Base-by-base conservation (phyloP, 2,113 vertebrate species). In the Ascaphus truei region DNA sequence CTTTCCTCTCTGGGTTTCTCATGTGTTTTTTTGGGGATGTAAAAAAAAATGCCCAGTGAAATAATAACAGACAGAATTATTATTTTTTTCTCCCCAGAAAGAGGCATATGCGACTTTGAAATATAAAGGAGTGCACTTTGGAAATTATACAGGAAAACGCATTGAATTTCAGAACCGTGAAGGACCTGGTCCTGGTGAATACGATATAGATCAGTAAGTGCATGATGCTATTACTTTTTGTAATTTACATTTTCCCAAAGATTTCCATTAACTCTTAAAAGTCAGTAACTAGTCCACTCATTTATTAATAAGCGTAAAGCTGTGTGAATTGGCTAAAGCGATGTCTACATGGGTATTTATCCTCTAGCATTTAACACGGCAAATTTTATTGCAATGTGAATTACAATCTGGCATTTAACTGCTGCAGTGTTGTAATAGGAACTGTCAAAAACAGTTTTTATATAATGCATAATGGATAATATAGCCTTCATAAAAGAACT, bases 101-200 rank as follows among this genome's bases (percentile, higher is more conserved):
- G 67, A 81, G 76, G 31, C 31, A 53, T 82, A 26, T n/a, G 77
- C 81, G 66, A 64, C 76, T 10, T 52, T 84, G 62, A 93, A 90
- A 75, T 92, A 91, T 57, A 89, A 90, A 84, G 87, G 86, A 7
- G 58, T 90, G 39, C 73, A 84, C 75, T 94, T 92, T 76, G 84
- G 80, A 55, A 82, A 72, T 60, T 79, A 77, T 82, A 85, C 77
- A 13, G 88, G 79, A 73, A 87, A 77, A 77, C 68, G 30, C 4
- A 45, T 9, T 1, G 63, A 79, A n/a, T 74, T 78, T 80, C 80
- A 68, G 41, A 31, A 61, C 62, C 59, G 55, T 0, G 74, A 79
- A 16, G 80, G 83, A 8, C 81, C 81, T 61, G 85, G 86, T 66
- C 91, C 89, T 45, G 85, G 80, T 52, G 65, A 92, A 2, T 92